phyloP scores from a whole-genome alignment of 2,797 vertebrate species.

The Protosalanx chinensis region DNA sequence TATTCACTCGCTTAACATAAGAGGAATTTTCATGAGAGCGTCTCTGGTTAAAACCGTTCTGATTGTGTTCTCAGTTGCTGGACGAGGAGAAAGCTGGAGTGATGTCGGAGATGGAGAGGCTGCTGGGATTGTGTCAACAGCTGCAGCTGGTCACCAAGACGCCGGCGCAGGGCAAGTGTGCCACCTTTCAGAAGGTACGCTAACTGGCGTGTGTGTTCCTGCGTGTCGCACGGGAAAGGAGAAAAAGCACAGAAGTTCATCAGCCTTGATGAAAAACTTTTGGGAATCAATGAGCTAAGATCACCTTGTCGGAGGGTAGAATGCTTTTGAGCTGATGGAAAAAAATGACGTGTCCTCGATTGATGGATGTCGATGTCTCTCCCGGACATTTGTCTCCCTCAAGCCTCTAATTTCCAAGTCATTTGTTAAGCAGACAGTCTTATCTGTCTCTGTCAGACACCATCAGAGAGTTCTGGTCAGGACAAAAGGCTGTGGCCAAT shows the following conservation, averaged over 20 bases:
- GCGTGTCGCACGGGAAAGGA: slow-evolving; percentile 8
- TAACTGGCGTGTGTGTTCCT: slow-evolving; percentile 14
- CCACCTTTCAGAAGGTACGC: slow-evolving; percentile 91
- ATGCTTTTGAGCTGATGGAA: slow-evolving; percentile 46
- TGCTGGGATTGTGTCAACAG: slow-evolving; percentile 84
- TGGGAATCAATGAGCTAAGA: slow-evolving; percentile 28
- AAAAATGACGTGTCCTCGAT: slow-evolving; percentile 18
- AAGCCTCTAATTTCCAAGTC: neutral
- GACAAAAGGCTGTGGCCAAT: neutral
- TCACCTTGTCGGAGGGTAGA: slow-evolving; percentile 50
- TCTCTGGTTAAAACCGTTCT: no score
- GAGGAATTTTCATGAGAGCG: no score
- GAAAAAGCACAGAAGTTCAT: neutral
- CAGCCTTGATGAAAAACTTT: slow-evolving; percentile 4
- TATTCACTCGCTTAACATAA: no score
- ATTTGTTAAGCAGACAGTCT: slow-evolving; percentile 27
- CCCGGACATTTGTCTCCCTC: slow-evolving; percentile 35
- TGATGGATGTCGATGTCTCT: slow-evolving; percentile 47
- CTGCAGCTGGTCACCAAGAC: slow-evolving; percentile 84
- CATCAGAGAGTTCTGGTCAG: slow-evolving; percentile 24
- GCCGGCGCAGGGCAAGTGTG: slow-evolving; percentile 86
- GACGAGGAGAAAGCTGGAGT: slow-evolving; percentile 83
- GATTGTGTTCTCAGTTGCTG: slow-evolving; percentile 71
- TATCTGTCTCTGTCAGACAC: slow-evolving; percentile 12
- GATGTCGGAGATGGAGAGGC: slow-evolving; percentile 87